Conservation (phyloP, 2,113 vertebrate species). For the Cryptomyrus ogoouensis region DNA sequence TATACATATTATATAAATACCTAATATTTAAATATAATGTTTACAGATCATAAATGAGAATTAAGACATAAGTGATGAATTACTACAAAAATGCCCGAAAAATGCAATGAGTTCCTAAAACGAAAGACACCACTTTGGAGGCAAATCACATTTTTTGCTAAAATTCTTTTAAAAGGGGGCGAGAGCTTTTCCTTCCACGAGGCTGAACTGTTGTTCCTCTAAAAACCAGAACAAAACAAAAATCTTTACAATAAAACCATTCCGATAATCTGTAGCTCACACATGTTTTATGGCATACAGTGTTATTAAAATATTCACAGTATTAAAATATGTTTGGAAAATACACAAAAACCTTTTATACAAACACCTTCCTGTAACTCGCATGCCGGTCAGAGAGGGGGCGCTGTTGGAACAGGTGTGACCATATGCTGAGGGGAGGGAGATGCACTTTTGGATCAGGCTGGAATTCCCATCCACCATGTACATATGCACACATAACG, state of each 20-base stretch:
- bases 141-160: neutral
- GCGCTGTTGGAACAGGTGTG: neutral
- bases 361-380: slow-evolving; percentile 32
- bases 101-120: neutral
- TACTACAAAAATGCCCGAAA: slow-evolving; percentile 12
- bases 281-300: slow-evolving; percentile 3
- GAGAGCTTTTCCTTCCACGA: neutral
- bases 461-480: neutral
- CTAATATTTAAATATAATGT: neutral
- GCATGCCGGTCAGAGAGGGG: slow-evolving; percentile 36
- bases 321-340: slow-evolving; percentile 35
- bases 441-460: neutral
- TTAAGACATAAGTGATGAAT: neutral
- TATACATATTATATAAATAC: neutral
- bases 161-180: neutral
- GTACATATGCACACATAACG: neutral
- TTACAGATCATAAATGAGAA: neutral
- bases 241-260: neutral
- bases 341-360: slow-evolving; percentile 28
- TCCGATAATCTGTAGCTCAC: neutral
- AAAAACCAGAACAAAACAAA: slow-evolving; percentile 7
- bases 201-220: neutral
- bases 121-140: neutral
- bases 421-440: neutral
- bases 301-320: slow-evolving; percentile 37